Percentiles rank a stretch among this genome's conserved stretches.
Evolutionary conservation across 2,797 vertebrate genomes (phyloP).

Genomic region (Buceros bicornis): DNA sequence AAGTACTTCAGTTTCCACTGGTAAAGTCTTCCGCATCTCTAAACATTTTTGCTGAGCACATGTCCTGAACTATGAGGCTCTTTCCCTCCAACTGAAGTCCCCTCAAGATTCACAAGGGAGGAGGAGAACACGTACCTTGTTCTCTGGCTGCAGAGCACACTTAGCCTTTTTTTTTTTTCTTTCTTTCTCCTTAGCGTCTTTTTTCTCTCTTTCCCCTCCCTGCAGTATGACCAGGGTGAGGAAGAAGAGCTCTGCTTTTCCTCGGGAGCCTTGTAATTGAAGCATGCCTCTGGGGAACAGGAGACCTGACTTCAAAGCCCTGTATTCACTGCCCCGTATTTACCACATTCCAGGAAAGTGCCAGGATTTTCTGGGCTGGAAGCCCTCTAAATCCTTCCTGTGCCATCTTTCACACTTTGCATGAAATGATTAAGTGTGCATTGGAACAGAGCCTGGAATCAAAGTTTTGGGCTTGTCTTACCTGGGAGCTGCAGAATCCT

Average conservation of each 20-base stretch:
- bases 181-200: background rate
- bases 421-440: constrained; percentile 10
- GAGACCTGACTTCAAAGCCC: background rate
- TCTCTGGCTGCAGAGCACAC: background rate
- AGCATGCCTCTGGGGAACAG: background rate
- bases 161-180: background rate
- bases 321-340: background rate
- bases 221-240: background rate
- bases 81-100: accelerated
- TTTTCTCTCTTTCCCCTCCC: background rate
- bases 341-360: constrained; percentile 17
- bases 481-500: background rate
- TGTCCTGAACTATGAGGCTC: background rate
- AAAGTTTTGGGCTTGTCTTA: background rate
- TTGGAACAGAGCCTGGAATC: background rate
- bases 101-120: background rate
- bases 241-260: background rate
- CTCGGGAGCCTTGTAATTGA: background rate
- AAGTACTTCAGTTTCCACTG: background rate
- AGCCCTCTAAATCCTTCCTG: constrained; percentile 39
- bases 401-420: background rate
- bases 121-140: background rate
- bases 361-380: constrained; percentile 31
- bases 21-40: background rate
- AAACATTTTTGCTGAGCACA: background rate